phyloP scores from a whole-genome alignment of 2,113 vertebrate genomes.

The Hemiprocne comata region DNA sequence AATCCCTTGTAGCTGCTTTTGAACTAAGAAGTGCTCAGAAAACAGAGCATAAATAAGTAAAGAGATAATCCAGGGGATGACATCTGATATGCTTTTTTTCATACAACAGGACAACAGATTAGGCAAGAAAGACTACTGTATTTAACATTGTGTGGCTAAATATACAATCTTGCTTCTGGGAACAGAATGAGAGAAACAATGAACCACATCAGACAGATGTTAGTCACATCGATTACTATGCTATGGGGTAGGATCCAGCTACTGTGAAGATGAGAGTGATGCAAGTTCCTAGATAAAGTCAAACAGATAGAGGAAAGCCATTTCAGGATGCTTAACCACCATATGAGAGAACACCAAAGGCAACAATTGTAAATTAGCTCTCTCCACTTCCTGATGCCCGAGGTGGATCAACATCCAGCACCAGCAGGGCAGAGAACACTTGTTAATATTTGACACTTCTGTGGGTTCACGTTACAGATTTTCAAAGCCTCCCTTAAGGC shows the following conservation, averaged over 20 bases:
- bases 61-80: neutral
- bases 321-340: neutral
- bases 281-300: neutral
- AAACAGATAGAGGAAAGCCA: neutral
- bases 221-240: neutral
- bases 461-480: neutral
- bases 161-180: neutral
- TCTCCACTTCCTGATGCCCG: neutral
- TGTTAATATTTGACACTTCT: constrained; percentile 1
- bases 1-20: neutral
- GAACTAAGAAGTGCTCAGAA: neutral
- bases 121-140: neutral
- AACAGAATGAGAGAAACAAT: neutral
- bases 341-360: neutral
- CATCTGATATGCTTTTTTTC: neutral
- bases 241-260: neutral
- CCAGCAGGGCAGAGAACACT: neutral
- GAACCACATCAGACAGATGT: neutral
- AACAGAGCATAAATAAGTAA: neutral
- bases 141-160: neutral
- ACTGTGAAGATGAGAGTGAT: neutral
- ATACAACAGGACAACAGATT: neutral
- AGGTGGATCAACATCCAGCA: neutral
- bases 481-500: neutral
- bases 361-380: neutral